Evolutionary conservation across 2,113 vertebrate species (phyloP), one percentile per base, ranked within the genome.

Genomic region (Calonectris borealis): DNA sequence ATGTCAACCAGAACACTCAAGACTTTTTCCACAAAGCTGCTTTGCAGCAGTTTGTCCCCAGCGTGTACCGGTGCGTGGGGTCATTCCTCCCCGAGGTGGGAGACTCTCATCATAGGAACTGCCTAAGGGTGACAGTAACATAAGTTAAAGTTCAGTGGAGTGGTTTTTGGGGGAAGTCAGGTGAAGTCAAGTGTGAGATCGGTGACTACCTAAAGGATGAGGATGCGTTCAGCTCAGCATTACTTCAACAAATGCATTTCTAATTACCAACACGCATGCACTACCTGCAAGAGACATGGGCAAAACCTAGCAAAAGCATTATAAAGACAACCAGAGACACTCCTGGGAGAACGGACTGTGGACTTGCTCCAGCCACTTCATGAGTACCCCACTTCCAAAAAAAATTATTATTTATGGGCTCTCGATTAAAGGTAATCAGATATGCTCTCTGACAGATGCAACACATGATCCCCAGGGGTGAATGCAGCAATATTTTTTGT

Each of bases 401-500:
- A 89, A 57, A 29, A 19, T 0, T 44, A 62, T 86, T 90, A 90
- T 90, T 86, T 70, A 81, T 81, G 76, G 62, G 64, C 38, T 70
- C 34, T 36, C 69, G 82, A 71, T 77, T 70, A 76, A 57, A 19
- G 0, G 76, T 69, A 94, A 94, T 32, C 57, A 14, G 76, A 90
- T 81, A 58, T 5, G 51, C 31, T 70, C 75, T 10, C 55, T 40
- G 15, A 61, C 68, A 48, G 70, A 90, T 24, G 82, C 70, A 94
- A 24, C 83, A 77, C 40, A 71, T 65, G 70, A 94, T 48, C 87
- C 70, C 58, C n/a, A 65, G 64, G 20, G 40, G 10, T 82, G 77
- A 86, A 94, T 25, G 71, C 65, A 65, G 87, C 64, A 65, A 58
- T 76, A 77, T 86, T 90, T 84, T 81, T 77, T 65, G 70, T 64